phyloP scores from a whole-genome alignment of 2,888 invertebrate species.

The Globia sparganii region DNA sequence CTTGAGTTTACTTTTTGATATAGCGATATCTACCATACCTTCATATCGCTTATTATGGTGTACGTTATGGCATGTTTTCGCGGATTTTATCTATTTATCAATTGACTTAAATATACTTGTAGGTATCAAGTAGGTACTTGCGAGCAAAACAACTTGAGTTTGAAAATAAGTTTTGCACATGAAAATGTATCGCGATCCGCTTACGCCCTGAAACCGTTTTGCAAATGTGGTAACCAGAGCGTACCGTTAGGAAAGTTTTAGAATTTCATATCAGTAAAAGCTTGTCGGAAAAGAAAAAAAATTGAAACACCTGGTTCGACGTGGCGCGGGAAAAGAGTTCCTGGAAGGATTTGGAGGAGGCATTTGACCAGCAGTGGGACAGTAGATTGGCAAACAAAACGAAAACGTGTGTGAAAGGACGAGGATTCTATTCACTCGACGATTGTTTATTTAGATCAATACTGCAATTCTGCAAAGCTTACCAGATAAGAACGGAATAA shows the following conservation, averaged over 20 bases:
- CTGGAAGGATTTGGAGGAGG: too few relatives aligned
- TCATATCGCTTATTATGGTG: slow-evolving; percentile 64
- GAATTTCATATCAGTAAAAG: slow-evolving; percentile 29
- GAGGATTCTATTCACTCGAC: not conserved
- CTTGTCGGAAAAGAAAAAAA: too few relatives aligned
- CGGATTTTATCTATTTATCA: slow-evolving; percentile 66
- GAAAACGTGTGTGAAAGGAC: not conserved
- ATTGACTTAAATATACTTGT: slow-evolving; percentile 58
- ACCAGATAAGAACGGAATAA: slow-evolving; percentile 8
- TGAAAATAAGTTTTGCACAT: slow-evolving; percentile 39
- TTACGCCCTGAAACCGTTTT: slow-evolving; percentile 18
- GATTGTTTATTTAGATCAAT: slow-evolving; percentile 34
- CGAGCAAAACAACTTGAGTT: slow-evolving; percentile 33
- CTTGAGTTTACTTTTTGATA: slow-evolving; percentile 85
- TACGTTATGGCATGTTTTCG: slow-evolving; percentile 64
- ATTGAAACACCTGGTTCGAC: too few relatives aligned
- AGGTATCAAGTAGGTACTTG: slow-evolving; percentile 45
- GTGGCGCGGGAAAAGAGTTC: too few relatives aligned
- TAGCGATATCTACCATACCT: slow-evolving; percentile 65
- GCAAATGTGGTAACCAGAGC: slow-evolving; percentile 13
- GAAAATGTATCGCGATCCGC: slow-evolving; percentile 8
- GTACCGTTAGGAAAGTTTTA: slow-evolving; percentile 10
- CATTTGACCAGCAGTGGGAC: too few relatives aligned
- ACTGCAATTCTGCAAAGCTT: slow-evolving; percentile 1
- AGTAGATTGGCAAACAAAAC: too few relatives aligned